Percentiles rank a stretch among this genome's conserved stretches.
Evolutionary conservation across 2,797 vertebrate species (phyloP).

Genomic region (Malacoraja senta): DNA sequence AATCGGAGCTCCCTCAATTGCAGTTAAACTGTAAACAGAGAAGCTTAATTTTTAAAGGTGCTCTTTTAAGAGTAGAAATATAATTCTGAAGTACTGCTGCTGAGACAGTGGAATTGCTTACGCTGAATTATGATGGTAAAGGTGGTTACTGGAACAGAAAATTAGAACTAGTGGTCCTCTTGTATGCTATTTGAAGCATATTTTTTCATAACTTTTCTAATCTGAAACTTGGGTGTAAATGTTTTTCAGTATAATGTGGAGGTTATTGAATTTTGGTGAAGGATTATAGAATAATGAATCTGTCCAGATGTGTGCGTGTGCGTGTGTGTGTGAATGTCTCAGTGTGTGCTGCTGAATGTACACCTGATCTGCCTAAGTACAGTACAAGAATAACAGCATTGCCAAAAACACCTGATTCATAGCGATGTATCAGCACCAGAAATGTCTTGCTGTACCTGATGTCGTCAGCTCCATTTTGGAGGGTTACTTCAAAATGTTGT

Average conservation of each 20-base stretch:
- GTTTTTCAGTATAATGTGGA: slow-evolving; percentile 12
- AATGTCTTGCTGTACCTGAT: neutral
- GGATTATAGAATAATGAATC: slow-evolving; percentile 23
- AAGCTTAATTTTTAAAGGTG: slow-evolving; percentile 20
- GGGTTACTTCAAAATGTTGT: neutral
- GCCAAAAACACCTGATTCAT: slow-evolving; percentile 36
- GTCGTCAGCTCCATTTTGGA: neutral
- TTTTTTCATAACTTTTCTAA: slow-evolving; percentile 31
- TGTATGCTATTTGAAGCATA: slow-evolving; percentile 32
- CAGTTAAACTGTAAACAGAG: neutral
- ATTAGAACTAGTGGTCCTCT: slow-evolving; percentile 7
- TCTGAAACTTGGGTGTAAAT: slow-evolving; percentile 23
- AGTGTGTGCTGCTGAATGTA: slow-evolving; percentile 35
- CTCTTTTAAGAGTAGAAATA: slow-evolving; percentile 16
- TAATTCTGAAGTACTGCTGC: slow-evolving; percentile 12
- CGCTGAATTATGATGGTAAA: slow-evolving; percentile 21
- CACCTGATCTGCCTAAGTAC: slow-evolving; percentile 33
- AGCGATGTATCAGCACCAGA: neutral
- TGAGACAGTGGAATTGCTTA: neutral
- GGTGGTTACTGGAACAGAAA: neutral
- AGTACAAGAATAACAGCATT: slow-evolving; percentile 36
- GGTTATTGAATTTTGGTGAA: slow-evolving; percentile 31
- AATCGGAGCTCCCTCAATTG: neutral
- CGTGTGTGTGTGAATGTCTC: slow-evolving; percentile 23
- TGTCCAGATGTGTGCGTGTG: neutral